Conservation (phyloP, 2,888 invertebrate species). For the Agrotis ipsilon region DNA sequence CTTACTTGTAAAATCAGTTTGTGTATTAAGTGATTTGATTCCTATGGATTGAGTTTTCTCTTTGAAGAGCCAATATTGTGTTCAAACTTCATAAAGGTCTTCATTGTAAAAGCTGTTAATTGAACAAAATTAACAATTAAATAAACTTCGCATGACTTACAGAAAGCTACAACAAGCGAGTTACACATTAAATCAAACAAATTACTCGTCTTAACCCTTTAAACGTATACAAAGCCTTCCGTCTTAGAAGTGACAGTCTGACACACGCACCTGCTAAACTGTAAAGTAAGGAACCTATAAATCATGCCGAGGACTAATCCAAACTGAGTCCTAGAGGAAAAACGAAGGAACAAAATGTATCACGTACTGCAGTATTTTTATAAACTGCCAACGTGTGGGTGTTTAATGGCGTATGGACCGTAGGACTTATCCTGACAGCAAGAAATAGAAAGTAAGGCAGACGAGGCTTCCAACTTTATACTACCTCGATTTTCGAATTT, state of each 20-base stretch:
- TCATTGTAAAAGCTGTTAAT: neutral
- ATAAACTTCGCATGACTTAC: neutral
- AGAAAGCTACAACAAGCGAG: conserved; percentile 13
- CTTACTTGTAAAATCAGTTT: neutral
- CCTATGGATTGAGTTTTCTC: too few relatives aligned
- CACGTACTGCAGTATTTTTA: conserved; percentile 78
- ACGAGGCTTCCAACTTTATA: conserved; percentile 41
- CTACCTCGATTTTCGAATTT: conserved; percentile 50
- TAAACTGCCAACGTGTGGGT: conserved; percentile 74
- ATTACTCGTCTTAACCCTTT: conserved; percentile 56
- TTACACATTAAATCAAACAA: conserved; percentile 45
- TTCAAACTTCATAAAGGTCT: neutral
- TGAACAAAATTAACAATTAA: neutral
- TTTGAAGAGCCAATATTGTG: neutral
- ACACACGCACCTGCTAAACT: conserved; percentile 70
- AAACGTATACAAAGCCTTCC: conserved; percentile 55
- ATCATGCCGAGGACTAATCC: conserved; percentile 79
- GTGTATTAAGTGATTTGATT: neutral
- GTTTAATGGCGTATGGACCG: conserved; percentile 74
- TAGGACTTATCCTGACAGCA: conserved; percentile 64
- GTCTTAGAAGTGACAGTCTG: conserved; percentile 59
- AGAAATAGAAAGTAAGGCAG: conserved; percentile 66
- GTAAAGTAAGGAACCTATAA: conserved; percentile 72
- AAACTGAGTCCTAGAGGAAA: conserved; percentile 73
- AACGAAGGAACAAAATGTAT: conserved; percentile 69